Conservation (phyloP, 2,113 vertebrate species). For the Camelus bactrianus region DNA sequence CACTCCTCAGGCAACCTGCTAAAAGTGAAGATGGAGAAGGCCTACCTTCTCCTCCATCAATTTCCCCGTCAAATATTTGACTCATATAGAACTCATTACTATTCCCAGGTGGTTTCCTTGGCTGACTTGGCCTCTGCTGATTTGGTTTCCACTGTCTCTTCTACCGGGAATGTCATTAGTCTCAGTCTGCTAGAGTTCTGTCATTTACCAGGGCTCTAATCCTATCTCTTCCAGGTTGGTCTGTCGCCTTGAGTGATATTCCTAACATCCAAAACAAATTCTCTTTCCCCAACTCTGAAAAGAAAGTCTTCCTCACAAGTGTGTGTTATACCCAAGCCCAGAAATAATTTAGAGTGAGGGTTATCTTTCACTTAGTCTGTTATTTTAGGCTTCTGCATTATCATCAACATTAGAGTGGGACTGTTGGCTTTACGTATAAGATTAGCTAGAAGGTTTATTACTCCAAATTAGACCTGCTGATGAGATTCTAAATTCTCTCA, state of each 20-base stretch:
- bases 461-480: conserved; percentile 81
- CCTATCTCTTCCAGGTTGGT: not conserved
- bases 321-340: not conserved
- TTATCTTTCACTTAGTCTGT: conserved; percentile 69
- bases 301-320: not conserved
- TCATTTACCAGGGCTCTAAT: not conserved
- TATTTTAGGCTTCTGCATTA: conserved; percentile 74
- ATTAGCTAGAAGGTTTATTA: conserved; percentile 82
- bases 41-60: not conserved
- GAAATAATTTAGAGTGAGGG: conserved; percentile 34
- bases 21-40: not conserved
- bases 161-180: not conserved
- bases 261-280: not conserved
- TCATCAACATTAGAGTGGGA: conserved; percentile 74
- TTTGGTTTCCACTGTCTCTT: not conserved
- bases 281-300: conserved; percentile 20
- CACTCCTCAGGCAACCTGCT: not conserved
- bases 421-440: conserved; percentile 72
- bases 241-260: not conserved
- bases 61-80: not conserved
- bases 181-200: not conserved
- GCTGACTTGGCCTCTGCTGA: conserved; percentile 42
- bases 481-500: conserved; percentile 77
- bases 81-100: not conserved
- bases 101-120: not conserved